A percentile compares a stretch with the other conserved stretches of the same genome.
phyloP scores from a whole-genome alignment of 2,888 invertebrate species.

The Orthosia gracilis region DNA sequence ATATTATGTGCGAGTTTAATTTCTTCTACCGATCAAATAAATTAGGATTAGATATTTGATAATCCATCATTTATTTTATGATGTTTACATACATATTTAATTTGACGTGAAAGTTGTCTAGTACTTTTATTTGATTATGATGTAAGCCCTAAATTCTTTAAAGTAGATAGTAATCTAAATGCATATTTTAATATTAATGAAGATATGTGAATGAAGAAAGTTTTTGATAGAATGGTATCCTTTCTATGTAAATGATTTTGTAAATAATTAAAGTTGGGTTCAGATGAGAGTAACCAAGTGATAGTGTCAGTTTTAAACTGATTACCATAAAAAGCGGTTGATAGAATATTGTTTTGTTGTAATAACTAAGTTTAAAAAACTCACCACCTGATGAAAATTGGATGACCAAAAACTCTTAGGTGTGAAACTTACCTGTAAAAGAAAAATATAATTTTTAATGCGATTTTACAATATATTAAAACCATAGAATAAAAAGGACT shows the following conservation, averaged over 20 bases:
- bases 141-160: slow-evolving; percentile 1
- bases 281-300: background rate
- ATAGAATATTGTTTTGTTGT: too few relatives aligned
- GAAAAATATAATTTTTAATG: slow-evolving; percentile 5
- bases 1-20: slow-evolving; percentile 25
- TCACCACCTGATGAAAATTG: slow-evolving; percentile 20
- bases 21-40: slow-evolving; percentile 21
- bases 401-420: too few relatives aligned
- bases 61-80: slow-evolving; percentile 36
- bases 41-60: slow-evolving; percentile 28
- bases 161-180: slow-evolving; percentile 13
- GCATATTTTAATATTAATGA: slow-evolving; percentile 41
- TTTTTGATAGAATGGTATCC: slow-evolving; percentile 17
- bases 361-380: background rate
- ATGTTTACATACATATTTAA: slow-evolving; percentile 21
- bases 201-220: slow-evolving; percentile 40
- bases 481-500: background rate
- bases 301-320: background rate
- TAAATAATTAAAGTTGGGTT: background rate
- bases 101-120: slow-evolving; percentile 41
- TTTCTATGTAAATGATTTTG: background rate
- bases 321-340: too few relatives aligned
- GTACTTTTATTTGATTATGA: slow-evolving; percentile 2
- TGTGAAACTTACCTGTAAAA: slow-evolving; percentile 43
- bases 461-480: background rate